These are phyloP conservation scores for Acleris literana DNA, from an alignment of 2,888 invertebrate species.

Conservation along the genomic window DNA sequence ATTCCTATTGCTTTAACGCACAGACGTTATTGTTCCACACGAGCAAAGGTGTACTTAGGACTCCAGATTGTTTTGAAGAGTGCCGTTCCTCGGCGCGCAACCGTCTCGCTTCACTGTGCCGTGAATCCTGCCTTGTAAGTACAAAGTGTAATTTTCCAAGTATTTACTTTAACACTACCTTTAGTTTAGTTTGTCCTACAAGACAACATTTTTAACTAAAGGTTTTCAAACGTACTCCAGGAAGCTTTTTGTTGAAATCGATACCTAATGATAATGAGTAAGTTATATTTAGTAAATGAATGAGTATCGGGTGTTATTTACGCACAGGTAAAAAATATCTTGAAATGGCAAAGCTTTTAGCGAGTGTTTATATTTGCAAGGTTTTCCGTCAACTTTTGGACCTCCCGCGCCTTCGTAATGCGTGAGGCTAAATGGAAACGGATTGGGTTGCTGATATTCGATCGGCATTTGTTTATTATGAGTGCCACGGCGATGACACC, in stretches of 20 bases:
- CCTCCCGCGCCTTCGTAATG: slow-evolving; percentile 50
- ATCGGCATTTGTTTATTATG: slow-evolving; percentile 55
- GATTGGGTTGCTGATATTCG: slow-evolving; percentile 27
- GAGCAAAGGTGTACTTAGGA: slow-evolving; percentile 1
- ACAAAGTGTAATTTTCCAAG: slow-evolving; percentile 70
- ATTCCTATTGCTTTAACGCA: slow-evolving; percentile 2
- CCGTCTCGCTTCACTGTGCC: slow-evolving; percentile 81
- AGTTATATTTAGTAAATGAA: slow-evolving; percentile 27
- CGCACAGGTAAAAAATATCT: slow-evolving; percentile 19
- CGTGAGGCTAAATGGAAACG: slow-evolving; percentile 38
- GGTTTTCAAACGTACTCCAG: slow-evolving; percentile 1
- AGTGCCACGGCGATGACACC: slow-evolving; percentile 53
- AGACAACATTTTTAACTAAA: slow-evolving; percentile 18
- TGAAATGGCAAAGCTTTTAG: slow-evolving; percentile 42
- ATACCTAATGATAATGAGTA: slow-evolving; percentile 28
- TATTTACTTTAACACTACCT: slow-evolving; percentile 52
- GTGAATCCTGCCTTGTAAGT: slow-evolving; percentile 72
- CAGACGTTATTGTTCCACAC: slow-evolving; percentile 41
- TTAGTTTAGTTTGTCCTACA: slow-evolving; percentile 24
- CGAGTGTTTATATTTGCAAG: slow-evolving; percentile 46
- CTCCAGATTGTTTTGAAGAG: slow-evolving; percentile 50
- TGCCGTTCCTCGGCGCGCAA: slow-evolving; percentile 72
- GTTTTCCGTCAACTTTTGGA: slow-evolving; percentile 51
- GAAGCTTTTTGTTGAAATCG: slow-evolving; percentile 23
- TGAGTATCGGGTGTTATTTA: slow-evolving; percentile 31